A percentile compares a stretch with the other conserved stretches of the same genome.
phyloP scores from a whole-genome alignment of 2,888 invertebrate genomes.

The Miltochrista miniata region DNA sequence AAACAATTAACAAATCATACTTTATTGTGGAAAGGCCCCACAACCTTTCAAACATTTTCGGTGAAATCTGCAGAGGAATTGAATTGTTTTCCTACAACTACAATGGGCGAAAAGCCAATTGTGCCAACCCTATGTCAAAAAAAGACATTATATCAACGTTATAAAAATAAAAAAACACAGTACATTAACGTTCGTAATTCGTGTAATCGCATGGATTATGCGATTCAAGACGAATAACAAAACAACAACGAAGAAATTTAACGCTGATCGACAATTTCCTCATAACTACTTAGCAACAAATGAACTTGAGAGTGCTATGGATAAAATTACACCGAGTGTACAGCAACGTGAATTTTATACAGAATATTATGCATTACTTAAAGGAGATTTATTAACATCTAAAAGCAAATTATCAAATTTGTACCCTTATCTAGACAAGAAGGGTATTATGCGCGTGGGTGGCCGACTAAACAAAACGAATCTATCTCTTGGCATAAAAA shows the following conservation, averaged over 20 bases:
- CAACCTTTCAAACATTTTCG: background rate
- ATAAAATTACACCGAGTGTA: background rate
- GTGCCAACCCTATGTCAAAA: background rate
- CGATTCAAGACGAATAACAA: background rate
- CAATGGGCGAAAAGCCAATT: background rate
- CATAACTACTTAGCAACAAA: background rate
- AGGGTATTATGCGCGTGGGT: conserved; percentile 4
- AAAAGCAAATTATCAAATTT: conserved; percentile 2
- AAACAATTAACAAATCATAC: conserved; percentile 19
- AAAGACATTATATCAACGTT: background rate
- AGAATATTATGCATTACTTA: background rate
- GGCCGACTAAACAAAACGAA: conserved; percentile 1
- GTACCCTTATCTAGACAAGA: conserved; percentile 1
- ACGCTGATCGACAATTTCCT: background rate
- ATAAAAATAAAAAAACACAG: conserved; percentile 6
- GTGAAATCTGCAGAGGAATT: background rate
- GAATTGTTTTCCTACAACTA: background rate
- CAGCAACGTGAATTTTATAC: background rate
- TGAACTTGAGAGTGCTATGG: background rate
- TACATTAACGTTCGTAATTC: background rate
- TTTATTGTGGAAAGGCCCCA: conserved; percentile 24
- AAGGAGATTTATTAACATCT: background rate
- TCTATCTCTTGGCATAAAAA: conserved; percentile 1
- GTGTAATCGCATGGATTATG: background rate
- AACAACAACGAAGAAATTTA: background rate